A percentile compares a stretch with the other conserved stretches of the same genome.
phyloP scores from a whole-genome alignment of 2,113 vertebrate genomes.

The Tympanuchus pallidicinctus region DNA sequence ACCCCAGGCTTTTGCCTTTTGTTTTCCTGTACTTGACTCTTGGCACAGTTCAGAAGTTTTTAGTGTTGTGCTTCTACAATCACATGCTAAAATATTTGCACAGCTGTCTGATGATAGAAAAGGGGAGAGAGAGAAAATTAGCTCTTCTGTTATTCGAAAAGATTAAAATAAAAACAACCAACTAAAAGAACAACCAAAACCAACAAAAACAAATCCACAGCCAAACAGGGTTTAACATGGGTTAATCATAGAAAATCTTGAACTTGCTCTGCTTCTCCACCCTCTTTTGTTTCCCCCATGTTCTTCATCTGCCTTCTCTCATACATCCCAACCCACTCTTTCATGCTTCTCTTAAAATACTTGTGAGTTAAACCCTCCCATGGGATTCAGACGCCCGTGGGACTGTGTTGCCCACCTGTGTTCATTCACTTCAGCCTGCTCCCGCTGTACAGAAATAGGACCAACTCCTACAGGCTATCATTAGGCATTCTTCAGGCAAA shows the following conservation, averaged over 20 bases:
- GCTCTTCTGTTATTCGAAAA: conserved; percentile 22
- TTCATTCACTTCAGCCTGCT: not conserved
- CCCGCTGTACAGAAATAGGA: not conserved
- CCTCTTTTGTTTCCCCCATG: not conserved
- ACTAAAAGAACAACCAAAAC: not conserved
- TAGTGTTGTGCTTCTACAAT: conserved; percentile 60
- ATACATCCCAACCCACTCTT: not conserved
- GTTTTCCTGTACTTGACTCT: conserved; percentile 61
- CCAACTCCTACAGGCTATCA: not conserved
- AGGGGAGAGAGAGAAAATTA: not conserved
- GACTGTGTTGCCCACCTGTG: not conserved
- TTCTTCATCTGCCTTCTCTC: not conserved
- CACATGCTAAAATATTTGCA: conserved; percentile 72
- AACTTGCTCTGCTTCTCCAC: not conserved
- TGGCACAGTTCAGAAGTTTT: conserved; percentile 64
- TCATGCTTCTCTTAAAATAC: not conserved
- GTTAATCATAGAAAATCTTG: not conserved
- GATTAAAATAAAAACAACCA: not conserved
- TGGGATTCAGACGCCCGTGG: fast-evolving
- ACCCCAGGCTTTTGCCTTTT: conserved; percentile 55
- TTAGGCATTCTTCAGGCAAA: not conserved
- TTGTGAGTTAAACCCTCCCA: not conserved
- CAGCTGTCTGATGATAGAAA: conserved; percentile 66
- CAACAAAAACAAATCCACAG: not conserved
- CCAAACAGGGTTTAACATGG: not conserved